phyloP scores from a whole-genome alignment of 1,140 invertebrate species.

The Riptortus pedestris region DNA sequence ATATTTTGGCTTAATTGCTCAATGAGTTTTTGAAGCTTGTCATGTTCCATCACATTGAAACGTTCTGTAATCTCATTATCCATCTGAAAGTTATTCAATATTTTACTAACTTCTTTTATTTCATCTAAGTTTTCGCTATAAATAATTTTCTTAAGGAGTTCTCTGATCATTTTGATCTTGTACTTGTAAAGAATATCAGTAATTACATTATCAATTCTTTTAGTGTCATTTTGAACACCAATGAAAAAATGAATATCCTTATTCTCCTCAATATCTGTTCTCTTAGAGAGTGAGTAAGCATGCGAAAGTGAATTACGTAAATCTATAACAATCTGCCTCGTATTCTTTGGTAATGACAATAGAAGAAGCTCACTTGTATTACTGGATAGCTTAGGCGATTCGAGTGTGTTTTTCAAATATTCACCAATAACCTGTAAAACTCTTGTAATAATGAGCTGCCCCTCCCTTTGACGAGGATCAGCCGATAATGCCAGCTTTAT shows the following conservation, averaged over 20 bases:
- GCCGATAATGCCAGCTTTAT: neutral
- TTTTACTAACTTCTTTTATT: too few species aligned
- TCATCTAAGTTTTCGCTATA: neutral
- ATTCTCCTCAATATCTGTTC: neutral
- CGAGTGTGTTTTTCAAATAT: conserved; percentile 20
- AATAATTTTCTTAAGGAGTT: neutral
- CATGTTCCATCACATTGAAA: neutral
- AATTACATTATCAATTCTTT: neutral
- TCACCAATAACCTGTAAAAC: conserved; percentile 24
- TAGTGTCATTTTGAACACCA: neutral
- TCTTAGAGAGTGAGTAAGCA: neutral
- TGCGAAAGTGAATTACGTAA: conserved; percentile 14
- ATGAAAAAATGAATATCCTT: neutral
- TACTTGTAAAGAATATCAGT: neutral
- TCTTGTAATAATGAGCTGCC: conserved; percentile 14
- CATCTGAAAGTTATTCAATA: too few species aligned
- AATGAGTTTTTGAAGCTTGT: neutral
- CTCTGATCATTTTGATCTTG: neutral
- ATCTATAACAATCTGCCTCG: neutral
- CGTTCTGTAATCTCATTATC: neutral
- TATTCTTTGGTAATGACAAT: neutral
- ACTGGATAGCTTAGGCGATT: conserved; percentile 18
- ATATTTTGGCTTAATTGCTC: neutral
- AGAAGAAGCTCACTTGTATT: neutral
- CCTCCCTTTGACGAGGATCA: conserved; percentile 13